Evolutionary conservation across 2,888 invertebrate species (phyloP).

Genomic region (Trichopoda pennipes): DNA sequence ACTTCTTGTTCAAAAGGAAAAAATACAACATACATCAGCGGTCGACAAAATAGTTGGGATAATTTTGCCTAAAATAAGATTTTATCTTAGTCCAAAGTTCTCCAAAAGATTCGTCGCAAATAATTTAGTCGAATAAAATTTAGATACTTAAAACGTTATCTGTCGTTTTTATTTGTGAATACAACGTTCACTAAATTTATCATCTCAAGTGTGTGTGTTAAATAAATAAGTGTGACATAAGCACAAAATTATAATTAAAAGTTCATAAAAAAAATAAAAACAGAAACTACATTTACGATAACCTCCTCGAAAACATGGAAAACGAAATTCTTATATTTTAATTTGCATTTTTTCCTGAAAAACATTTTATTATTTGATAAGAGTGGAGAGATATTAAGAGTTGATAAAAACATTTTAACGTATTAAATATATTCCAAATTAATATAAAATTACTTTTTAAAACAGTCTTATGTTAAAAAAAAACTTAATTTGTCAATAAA

Average conservation of each 20-base stretch:
- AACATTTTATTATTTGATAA: slow-evolving; percentile 39
- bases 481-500: neutral
- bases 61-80: too few relatives aligned
- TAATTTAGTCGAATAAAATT: neutral
- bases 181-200: slow-evolving; percentile 10
- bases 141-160: neutral
- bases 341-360: slow-evolving; percentile 14
- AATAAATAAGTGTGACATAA: slow-evolving; percentile 48
- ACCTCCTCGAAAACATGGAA: slow-evolving; percentile 3
- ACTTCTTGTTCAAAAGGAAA: neutral
- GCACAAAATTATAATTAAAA: slow-evolving; percentile 58
- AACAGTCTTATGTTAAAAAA: neutral
- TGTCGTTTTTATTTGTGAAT: neutral
- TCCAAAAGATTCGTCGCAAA: too few relatives aligned
- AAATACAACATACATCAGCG: slow-evolving; percentile 3
- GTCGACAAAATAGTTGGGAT: neutral
- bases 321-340: slow-evolving; percentile 30
- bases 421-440: slow-evolving; percentile 10
- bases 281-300: neutral
- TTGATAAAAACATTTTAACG: slow-evolving; percentile 33
- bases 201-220: slow-evolving; percentile 1
- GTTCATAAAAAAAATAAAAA: slow-evolving; percentile 16
- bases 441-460: slow-evolving; percentile 16
- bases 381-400: slow-evolving; percentile 51
- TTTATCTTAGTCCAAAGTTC: too few relatives aligned